These are phyloP conservation scores for Tenthredo notha DNA, from an alignment of 2,888 invertebrate species.

Conservation along the genomic window DNA sequence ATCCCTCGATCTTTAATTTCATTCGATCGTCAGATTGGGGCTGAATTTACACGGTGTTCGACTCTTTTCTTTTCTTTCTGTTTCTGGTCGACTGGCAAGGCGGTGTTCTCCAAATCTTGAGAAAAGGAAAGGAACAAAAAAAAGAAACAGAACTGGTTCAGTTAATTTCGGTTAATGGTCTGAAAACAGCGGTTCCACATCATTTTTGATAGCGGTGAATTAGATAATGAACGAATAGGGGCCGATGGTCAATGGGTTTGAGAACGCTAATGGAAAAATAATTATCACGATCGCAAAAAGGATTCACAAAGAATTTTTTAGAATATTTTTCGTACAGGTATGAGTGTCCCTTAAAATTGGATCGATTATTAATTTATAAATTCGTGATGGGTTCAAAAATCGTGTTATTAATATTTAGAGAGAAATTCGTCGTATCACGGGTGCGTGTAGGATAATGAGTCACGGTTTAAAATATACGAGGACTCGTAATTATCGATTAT, in stretches of 20 bases:
- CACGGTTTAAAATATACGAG: slow-evolving; percentile 70
- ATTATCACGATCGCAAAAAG: slow-evolving; percentile 39
- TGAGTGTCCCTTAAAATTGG: slow-evolving; percentile 50
- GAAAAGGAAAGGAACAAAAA: not conserved
- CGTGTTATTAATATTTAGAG: slow-evolving; percentile 76
- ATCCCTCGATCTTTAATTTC: not conserved
- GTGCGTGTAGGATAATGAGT: slow-evolving; percentile 74
- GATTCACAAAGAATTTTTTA: not conserved
- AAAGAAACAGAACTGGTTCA: not conserved
- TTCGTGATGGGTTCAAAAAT: slow-evolving; percentile 77
- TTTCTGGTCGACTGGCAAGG: not conserved
- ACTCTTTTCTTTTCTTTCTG: not conserved
- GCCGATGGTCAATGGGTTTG: slow-evolving; percentile 60
- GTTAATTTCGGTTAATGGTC: slow-evolving; percentile 56
- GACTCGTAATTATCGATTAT: slow-evolving; percentile 72
- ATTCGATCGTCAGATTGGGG: not conserved
- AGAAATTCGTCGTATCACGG: slow-evolving; percentile 71
- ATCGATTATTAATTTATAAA: slow-evolving; percentile 77
- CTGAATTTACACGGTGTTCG: not conserved
- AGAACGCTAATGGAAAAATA: slow-evolving; percentile 44
- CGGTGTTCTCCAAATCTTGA: not conserved
- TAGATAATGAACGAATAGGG: slow-evolving; percentile 66
- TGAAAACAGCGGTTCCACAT: slow-evolving; percentile 62
- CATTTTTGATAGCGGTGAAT: slow-evolving; percentile 69
- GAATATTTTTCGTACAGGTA: not conserved